Percentiles rank a stretch among this genome's conserved stretches.
Conservation (phyloP, 1,140 invertebrate species). For the Rhizoglyphus robini region DNA sequence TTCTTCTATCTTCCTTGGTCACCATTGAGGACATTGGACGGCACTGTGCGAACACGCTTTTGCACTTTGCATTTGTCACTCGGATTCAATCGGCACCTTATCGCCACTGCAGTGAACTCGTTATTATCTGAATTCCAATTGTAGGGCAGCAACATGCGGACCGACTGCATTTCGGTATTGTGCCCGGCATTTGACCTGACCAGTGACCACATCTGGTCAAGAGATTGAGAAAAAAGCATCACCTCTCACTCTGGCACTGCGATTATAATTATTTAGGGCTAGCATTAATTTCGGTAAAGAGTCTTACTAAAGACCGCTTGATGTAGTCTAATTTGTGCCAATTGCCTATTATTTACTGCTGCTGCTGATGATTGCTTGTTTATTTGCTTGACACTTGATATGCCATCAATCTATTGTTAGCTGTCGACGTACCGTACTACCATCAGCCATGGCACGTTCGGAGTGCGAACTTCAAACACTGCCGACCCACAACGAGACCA, state of each 20-base stretch:
- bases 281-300: too few relatives aligned
- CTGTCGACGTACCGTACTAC: background rate
- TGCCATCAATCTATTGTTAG: background rate
- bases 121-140: background rate
- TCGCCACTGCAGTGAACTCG: background rate
- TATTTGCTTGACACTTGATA: background rate
- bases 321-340: background rate
- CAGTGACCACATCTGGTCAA: background rate
- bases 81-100: background rate
- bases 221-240: too few relatives aligned
- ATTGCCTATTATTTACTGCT: background rate
- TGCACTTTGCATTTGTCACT: conserved; percentile 15
- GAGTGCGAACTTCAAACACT: background rate
- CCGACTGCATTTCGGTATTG: background rate
- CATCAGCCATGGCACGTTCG: too few relatives aligned
- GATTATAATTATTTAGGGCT: too few relatives aligned
- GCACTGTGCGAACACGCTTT: background rate
- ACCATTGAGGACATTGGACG: background rate
- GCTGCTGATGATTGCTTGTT: background rate
- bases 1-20: too few relatives aligned
- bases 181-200: background rate
- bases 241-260: too few relatives aligned
- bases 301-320: background rate
- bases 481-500: too few relatives aligned
- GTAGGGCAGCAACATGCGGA: background rate